Conservation (phyloP, 2,888 invertebrate genomes). For the Syrphus vitripennis region DNA sequence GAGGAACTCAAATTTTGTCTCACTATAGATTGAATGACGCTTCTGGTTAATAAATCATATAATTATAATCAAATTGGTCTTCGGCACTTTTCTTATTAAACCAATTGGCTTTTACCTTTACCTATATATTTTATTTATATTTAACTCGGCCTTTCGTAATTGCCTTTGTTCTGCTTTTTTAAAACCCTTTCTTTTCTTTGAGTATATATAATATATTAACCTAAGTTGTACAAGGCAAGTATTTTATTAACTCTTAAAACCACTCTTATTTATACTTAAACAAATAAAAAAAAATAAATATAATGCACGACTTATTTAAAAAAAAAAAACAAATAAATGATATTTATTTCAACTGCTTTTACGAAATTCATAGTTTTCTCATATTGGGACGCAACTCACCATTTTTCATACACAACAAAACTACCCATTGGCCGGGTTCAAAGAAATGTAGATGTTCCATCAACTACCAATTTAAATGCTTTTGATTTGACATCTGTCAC, state of each 20-base stretch:
- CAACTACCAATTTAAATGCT: not conserved
- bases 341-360: conserved; percentile 62
- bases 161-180: conserved; percentile 52
- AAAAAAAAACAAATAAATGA: conserved; percentile 36
- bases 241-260: conserved; percentile 63
- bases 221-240: conserved; percentile 54
- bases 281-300: not conserved
- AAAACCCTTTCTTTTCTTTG: conserved; percentile 37
- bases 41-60: conserved; percentile 24
- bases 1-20: conserved; percentile 12
- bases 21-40: conserved; percentile 19
- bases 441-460: not conserved
- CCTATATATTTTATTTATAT: conserved; percentile 28
- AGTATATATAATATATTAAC: not conserved
- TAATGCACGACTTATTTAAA: conserved; percentile 39
- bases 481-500: not conserved
- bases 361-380: conserved; percentile 6
- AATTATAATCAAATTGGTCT: conserved; percentile 26
- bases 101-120: conserved; percentile 55
- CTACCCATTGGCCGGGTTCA: not conserved
- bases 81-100: conserved; percentile 62
- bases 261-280: conserved; percentile 52
- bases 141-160: conserved; percentile 29
- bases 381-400: conserved; percentile 24
- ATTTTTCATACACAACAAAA: conserved; percentile 11